Conservation (phyloP, 1,140 invertebrate genomes). For the Hyphantria cunea region DNA sequence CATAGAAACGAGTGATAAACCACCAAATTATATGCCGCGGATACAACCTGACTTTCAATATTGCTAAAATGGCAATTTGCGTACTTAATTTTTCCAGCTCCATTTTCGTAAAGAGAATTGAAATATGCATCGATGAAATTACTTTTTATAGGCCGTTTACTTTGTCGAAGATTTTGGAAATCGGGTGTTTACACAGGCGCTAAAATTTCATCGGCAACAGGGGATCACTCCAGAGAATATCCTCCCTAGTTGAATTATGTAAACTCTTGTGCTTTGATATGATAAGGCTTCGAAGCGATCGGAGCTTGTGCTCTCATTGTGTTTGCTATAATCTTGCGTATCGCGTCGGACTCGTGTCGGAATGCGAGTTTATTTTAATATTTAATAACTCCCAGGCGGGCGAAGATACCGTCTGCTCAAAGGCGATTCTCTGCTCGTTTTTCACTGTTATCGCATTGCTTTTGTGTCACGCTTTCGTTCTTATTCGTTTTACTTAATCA, state of each 20-base stretch:
- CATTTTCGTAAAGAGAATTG: conserved; percentile 43
- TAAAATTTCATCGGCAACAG: conserved; percentile 51
- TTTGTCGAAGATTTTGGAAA: conserved; percentile 33
- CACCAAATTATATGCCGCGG: no score
- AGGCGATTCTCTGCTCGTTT: conserved; percentile 68
- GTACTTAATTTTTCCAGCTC: conserved; percentile 42
- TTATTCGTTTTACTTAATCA: conserved; percentile 69
- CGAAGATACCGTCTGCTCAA: conserved; percentile 68
- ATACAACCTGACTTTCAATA: conserved; percentile 20
- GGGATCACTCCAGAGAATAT: conserved; percentile 47
- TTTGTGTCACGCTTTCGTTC: conserved; percentile 72
- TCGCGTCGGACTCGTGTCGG: conserved; percentile 72
- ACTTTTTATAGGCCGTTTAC: conserved; percentile 14
- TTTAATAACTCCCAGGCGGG: conserved; percentile 76
- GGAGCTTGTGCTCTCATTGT: conserved; percentile 67
- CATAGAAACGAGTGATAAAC: conserved; percentile 54
- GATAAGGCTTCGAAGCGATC: conserved; percentile 65
- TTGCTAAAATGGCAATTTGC: conserved; percentile 10
- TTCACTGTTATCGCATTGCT: conserved; percentile 66
- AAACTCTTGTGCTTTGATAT: conserved; percentile 59
- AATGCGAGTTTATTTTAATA: conserved; percentile 80
- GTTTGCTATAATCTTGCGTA: conserved; percentile 71
- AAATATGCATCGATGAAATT: conserved; percentile 36
- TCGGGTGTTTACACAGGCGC: conserved; percentile 49
- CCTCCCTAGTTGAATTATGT: conserved; percentile 60